Conservation (phyloP, 2,113 vertebrate genomes). For the Martes martes region DNA sequence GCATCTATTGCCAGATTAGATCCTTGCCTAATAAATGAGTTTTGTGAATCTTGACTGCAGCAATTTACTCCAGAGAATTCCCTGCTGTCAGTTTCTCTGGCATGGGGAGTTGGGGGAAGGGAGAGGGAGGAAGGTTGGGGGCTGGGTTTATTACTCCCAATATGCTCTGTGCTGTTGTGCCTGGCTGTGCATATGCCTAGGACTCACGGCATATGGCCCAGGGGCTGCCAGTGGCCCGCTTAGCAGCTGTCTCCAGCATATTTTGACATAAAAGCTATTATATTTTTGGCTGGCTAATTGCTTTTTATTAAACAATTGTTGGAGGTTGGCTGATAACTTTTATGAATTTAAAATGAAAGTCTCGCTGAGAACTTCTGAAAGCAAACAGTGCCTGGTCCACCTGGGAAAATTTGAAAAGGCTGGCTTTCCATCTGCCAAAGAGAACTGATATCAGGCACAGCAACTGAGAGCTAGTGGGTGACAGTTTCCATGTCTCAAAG, state of each 20-base stretch:
- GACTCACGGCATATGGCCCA: slow-evolving; percentile 79
- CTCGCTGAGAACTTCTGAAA: slow-evolving; percentile 58
- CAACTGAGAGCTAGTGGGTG: background rate
- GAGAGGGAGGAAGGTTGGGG: background rate
- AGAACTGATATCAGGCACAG: background rate
- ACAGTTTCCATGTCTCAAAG: background rate
- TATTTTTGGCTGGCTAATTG: slow-evolving; percentile 77
- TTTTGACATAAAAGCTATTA: slow-evolving; percentile 77
- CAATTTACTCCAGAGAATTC: slow-evolving; percentile 72
- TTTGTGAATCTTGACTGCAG: slow-evolving; percentile 60
- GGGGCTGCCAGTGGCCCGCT: slow-evolving; percentile 78
- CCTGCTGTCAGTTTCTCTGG: slow-evolving; percentile 64
- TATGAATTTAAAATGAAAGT: slow-evolving; percentile 76
- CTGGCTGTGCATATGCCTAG: slow-evolving; percentile 75
- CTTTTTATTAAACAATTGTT: slow-evolving; percentile 78
- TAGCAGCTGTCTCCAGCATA: slow-evolving; percentile 81
- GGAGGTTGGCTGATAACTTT: slow-evolving; percentile 71
- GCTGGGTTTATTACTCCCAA: slow-evolving; percentile 76
- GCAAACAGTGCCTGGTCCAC: slow-evolving; percentile 54
- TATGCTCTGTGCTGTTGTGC: slow-evolving; percentile 76
- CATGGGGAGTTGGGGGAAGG: slow-evolving; percentile 30
- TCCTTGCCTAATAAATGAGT: slow-evolving; percentile 66
- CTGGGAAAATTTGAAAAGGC: slow-evolving; percentile 64
- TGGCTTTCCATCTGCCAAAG: slow-evolving; percentile 52
- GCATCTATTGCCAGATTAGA: slow-evolving; percentile 39